A percentile compares a stretch with the other conserved stretches of the same genome.
These are phyloP conservation scores for Megathymus violae DNA, from an alignment of 1,140 invertebrate genomes.

Conservation along the genomic window DNA sequence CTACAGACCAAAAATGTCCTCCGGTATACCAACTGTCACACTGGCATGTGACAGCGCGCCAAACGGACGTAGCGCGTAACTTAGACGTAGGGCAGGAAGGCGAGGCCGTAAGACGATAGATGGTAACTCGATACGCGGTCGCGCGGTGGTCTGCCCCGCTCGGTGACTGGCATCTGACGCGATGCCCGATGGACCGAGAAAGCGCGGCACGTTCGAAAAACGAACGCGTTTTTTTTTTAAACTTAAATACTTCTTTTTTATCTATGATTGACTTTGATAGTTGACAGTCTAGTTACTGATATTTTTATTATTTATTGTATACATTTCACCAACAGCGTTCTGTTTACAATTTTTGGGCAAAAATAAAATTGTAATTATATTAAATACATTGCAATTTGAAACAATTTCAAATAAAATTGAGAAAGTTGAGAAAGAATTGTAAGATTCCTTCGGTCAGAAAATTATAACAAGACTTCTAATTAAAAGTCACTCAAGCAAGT, in stretches of 20 bases:
- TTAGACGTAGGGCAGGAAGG: constrained; percentile 80
- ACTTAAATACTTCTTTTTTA: constrained; percentile 44
- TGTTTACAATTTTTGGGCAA: too few relatives aligned
- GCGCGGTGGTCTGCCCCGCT: constrained; percentile 70
- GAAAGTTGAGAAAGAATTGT: constrained; percentile 25
- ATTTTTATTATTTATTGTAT: constrained; percentile 37
- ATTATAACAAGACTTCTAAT: constrained; percentile 72
- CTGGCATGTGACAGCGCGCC: constrained; percentile 64
- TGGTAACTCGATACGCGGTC: constrained; percentile 68
- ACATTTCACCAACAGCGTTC: background rate
- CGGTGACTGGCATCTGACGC: constrained; percentile 75
- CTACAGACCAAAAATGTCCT: constrained; percentile 62
- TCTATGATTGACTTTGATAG: constrained; percentile 62
- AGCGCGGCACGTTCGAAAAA: constrained; percentile 75
- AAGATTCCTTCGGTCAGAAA: constrained; percentile 65
- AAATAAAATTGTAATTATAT: too few relatives aligned
- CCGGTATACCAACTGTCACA: constrained; percentile 72
- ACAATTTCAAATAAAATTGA: constrained; percentile 12
- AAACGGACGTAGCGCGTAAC: constrained; percentile 75
- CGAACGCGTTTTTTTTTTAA: constrained; percentile 57
- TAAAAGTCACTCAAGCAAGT: constrained; percentile 61
- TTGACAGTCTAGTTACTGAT: constrained; percentile 52
- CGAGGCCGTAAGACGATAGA: constrained; percentile 75
- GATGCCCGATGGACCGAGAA: constrained; percentile 81
- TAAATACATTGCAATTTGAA: constrained; percentile 8